Conservation (phyloP, 2,888 invertebrate species). For the Luperina nickerlii region DNA sequence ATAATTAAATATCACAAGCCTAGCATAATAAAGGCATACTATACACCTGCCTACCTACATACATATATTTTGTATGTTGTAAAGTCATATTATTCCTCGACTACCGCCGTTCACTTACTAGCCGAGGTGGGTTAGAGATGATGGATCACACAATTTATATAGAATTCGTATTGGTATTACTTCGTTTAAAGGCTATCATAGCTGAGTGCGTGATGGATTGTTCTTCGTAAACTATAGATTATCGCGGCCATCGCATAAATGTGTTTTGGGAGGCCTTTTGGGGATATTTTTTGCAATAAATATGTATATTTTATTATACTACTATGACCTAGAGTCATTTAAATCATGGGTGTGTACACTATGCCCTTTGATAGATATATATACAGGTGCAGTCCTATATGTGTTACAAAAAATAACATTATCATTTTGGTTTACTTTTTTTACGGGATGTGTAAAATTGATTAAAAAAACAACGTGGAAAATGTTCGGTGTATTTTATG, state of each 20-base stretch:
- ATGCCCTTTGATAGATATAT: not conserved
- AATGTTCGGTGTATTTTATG: not conserved
- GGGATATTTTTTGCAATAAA: not conserved
- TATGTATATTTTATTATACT: not conserved
- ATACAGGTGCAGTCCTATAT: not conserved
- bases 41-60: too few relatives aligned
- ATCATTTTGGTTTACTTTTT: not conserved
- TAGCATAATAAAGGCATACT: not conserved
- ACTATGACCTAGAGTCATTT: not conserved
- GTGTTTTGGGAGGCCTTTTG: not conserved
- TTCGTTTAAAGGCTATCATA: constrained; percentile 73
- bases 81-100: constrained; percentile 33
- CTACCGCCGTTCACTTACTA: constrained; percentile 50
- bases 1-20: not conserved
- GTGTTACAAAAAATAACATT: not conserved
- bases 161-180: constrained; percentile 68
- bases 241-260: constrained; percentile 21
- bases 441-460: not conserved
- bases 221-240: constrained; percentile 45
- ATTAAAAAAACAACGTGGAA: not conserved
- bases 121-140: constrained; percentile 50
- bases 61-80: constrained; percentile 6
- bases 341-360: not conserved
- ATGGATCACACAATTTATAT: constrained; percentile 69
- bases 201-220: constrained; percentile 76